A percentile compares a stretch with the other conserved stretches of the same genome.
These are phyloP conservation scores for Prunella himalayana DNA, from an alignment of 2,113 vertebrate genomes.

Conservation along the genomic window DNA sequence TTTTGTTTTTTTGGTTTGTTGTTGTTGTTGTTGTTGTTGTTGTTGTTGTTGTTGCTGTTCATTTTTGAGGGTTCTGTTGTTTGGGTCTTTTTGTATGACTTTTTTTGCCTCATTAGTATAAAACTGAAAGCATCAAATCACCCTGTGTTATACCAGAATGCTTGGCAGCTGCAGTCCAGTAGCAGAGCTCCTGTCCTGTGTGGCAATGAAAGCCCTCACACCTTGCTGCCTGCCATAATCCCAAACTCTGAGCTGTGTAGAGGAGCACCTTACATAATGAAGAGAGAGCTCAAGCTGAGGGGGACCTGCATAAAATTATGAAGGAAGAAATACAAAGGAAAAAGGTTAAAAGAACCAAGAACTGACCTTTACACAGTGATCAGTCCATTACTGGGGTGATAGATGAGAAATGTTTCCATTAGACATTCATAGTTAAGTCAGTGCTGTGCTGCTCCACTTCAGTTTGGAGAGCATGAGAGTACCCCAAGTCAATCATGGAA, in stretches of 20 bases:
- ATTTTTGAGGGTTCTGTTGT: neutral
- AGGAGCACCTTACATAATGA: rapidly evolving
- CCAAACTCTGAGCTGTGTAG: neutral
- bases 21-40: too few relatives aligned
- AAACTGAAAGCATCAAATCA: neutral
- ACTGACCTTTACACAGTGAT: neutral
- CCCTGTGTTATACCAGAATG: neutral
- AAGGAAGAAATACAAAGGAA: neutral
- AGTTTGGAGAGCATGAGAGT: neutral
- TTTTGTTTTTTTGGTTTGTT: neutral
- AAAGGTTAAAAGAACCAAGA: neutral
- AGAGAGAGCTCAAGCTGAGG: neutral
- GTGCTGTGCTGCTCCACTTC: neutral
- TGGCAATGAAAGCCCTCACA: neutral
- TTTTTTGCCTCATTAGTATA: neutral
- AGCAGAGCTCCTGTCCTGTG: neutral
- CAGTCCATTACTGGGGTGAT: neutral
- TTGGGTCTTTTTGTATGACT: neutral
- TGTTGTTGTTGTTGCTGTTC: too few relatives aligned
- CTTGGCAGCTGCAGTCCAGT: neutral
- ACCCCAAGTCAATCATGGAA: neutral
- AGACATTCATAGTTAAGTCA: neutral
- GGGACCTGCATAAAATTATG: neutral
- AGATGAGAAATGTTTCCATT: neutral
- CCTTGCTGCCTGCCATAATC: neutral